A percentile compares a stretch with the other conserved stretches of the same genome.
phyloP scores from a whole-genome alignment of 2,888 invertebrate species.

The Cantharis rufa region DNA sequence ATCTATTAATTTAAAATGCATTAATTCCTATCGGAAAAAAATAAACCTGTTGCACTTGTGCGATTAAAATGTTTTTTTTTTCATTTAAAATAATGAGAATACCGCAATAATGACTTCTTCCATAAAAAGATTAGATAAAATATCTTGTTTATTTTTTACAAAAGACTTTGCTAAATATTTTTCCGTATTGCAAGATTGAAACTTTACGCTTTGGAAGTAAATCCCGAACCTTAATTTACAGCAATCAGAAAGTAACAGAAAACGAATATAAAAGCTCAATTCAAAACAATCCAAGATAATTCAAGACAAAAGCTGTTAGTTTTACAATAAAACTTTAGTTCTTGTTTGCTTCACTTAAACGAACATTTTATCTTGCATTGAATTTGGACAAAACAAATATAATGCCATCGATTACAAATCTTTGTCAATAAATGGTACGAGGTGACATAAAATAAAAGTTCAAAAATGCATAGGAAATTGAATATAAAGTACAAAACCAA shows the following conservation, averaged over 20 bases:
- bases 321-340: neutral
- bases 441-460: neutral
- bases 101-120: neutral
- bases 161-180: neutral
- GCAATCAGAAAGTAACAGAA: neutral
- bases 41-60: constrained; percentile 10
- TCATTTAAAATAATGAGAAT: too few relatives aligned
- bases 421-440: neutral
- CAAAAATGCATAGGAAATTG: too few relatives aligned
- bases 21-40: neutral
- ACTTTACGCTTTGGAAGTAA: neutral
- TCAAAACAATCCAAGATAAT: neutral
- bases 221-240: neutral
- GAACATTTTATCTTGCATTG: neutral
- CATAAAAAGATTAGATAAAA: neutral
- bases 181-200: neutral
- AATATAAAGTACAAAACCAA: too few relatives aligned
- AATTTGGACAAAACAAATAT: neutral
- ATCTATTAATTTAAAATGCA: too few relatives aligned
- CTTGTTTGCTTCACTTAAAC: neutral
- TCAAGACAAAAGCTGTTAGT: neutral
- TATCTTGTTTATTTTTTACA: neutral
- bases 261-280: neutral
- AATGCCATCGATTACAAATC: neutral
- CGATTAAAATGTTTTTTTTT: neutral